A percentile compares a stretch with the other conserved stretches of the same genome.
Conservation (phyloP, 2,888 invertebrate species). For the Xylocampa areola region DNA sequence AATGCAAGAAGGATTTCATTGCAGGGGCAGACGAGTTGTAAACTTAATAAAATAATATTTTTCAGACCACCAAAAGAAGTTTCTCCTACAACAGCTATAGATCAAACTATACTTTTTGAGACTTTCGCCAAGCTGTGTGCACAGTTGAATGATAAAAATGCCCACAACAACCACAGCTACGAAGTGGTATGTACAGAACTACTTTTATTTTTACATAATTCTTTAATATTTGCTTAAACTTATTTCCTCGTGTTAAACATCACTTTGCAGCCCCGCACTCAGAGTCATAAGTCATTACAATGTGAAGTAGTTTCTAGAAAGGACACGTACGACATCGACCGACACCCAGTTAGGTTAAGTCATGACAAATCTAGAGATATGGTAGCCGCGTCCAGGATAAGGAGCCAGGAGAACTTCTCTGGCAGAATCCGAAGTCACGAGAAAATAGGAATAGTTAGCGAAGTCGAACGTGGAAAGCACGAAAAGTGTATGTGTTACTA, state of each 20-base stretch:
- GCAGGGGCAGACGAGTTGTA: too few relatives aligned
- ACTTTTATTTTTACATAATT: background rate
- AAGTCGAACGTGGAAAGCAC: conserved; percentile 55
- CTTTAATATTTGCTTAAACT: background rate
- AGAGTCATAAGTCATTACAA: conserved; percentile 84
- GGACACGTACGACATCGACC: conserved; percentile 65
- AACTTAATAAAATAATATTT: too few relatives aligned
- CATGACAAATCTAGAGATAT: conserved; percentile 68
- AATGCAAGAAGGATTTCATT: too few relatives aligned
- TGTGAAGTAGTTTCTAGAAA: conserved; percentile 72
- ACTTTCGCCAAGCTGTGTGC: conserved; percentile 82
- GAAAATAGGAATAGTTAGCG: conserved; percentile 46
- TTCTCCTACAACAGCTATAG: conserved; percentile 56
- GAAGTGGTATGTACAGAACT: conserved; percentile 62
- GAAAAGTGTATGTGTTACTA: conserved; percentile 67
- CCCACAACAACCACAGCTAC: conserved; percentile 40
- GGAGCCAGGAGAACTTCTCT: conserved; percentile 74
- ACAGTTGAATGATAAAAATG: conserved; percentile 72
- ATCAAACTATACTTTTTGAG: conserved; percentile 75
- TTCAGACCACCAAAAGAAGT: conserved; percentile 66
- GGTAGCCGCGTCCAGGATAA: conserved; percentile 64
- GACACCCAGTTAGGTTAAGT: conserved; percentile 65
- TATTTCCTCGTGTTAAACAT: background rate
- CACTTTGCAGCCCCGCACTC: conserved; percentile 72
- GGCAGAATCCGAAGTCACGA: conserved; percentile 64